Evolutionary conservation across 2,888 invertebrate species (phyloP).

Genomic region (Shargacucullia verbasci): DNA sequence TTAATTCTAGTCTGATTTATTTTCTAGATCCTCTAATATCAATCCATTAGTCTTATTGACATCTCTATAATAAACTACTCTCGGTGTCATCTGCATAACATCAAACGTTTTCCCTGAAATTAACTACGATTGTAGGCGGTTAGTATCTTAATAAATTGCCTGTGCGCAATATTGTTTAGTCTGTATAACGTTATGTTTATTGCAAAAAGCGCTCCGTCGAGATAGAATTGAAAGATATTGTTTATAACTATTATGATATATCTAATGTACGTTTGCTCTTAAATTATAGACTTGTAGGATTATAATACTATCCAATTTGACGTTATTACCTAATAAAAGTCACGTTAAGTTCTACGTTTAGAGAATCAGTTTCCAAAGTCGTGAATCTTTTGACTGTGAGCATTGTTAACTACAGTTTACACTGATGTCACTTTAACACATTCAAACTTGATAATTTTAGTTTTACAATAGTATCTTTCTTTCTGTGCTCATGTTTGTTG

Average conservation of each 20-base stretch:
- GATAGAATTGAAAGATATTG: conserved; percentile 12
- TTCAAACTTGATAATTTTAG: no score
- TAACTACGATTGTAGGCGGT: conserved; percentile 20
- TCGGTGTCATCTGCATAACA: conserved; percentile 31
- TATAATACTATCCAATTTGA: no score
- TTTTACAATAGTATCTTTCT: no score
- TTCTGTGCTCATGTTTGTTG: no score
- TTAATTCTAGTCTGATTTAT: conserved; percentile 14
- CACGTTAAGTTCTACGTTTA: no score
- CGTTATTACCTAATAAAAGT: no score
- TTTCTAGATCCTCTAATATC: conserved; percentile 8
- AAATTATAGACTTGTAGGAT: no score
- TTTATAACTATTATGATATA: neutral
- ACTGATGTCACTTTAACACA: no score
- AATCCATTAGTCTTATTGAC: conserved; percentile 19
- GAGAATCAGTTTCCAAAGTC: no score
- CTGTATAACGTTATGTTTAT: conserved; percentile 36
- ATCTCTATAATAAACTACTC: conserved; percentile 6
- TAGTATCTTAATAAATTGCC: conserved; percentile 35
- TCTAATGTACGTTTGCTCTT: neutral
- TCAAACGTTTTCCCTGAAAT: conserved; percentile 27
- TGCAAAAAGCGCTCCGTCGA: conserved; percentile 21
- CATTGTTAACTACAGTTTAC: no score
- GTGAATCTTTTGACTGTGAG: no score
- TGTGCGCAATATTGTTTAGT: conserved; percentile 40